Evolutionary conservation across 2,113 vertebrate genomes (phyloP), one percentile per base, ranked within the genome.

Genomic region (Sander vitreus): DNA sequence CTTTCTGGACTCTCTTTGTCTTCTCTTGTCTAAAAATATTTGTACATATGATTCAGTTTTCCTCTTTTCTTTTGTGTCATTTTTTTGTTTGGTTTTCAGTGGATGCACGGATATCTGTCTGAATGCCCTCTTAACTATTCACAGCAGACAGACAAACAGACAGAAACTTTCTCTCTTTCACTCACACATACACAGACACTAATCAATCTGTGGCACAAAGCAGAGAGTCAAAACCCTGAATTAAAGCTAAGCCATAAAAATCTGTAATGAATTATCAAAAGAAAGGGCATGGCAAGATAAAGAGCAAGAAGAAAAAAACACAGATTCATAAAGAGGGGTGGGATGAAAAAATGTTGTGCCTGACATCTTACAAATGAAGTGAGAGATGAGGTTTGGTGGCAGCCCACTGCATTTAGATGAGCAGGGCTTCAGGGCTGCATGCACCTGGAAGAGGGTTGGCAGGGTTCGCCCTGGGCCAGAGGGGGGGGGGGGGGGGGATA

Each of bases 381-480:
- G 85, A 73, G 76, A 89, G 73, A 80, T 88, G 87, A 86, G 77
- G 65, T 78, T 79, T 57, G 68, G 73, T 76, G 75, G 82, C 78
- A 70, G 59, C 66, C 69, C 78, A 43, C 16, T 53, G 19, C 74
- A 51, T 87, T 87, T 60, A 84, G 89, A 90, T 13, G 65, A 73
- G 76, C 54, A 84, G 69, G 43, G 92, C 91, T 91, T 78, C 85
- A 86, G 93, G 92, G 90, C 90, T 79, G 69, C 64, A 68, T 91
- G 89, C 95, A 95, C 95, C 95, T 95, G 95, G 95, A 92, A 89
- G 72, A 91, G 73, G 84, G 87, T 55, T 90, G 89, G 87, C 73
- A 75, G 78, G 80, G 84, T 48, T 85, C 19, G 92, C 95, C 93
- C 86, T 77, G 66, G 91, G 95, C 84, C 36, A 4, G 16, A 16